Evolutionary conservation across 2,113 vertebrate species (phyloP), one percentile per base, ranked within the genome.

Genomic region (Mobula hypostoma): DNA sequence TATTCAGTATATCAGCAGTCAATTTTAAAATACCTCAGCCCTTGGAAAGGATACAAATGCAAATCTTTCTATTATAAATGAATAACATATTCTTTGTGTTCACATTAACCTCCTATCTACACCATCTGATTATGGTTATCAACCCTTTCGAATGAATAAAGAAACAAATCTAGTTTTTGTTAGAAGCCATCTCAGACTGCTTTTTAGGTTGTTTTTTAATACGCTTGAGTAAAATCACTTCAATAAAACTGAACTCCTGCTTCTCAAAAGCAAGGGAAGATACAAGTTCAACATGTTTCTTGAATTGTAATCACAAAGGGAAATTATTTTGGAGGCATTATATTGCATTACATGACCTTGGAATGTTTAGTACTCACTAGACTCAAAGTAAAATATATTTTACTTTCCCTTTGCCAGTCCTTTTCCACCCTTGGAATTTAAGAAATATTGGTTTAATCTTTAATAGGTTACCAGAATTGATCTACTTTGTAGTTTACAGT

Each of bases 391-490:
- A 48, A 74, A 56, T 74, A 93, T 36, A 56, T 93, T 27, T 74
- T 93, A 40, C 19, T 74, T 74, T 56, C 32, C 24, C 36, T 21
- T 74, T 76, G 21, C 24, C 68, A 74, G 68, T 48, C 68, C 21
- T 74, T 56, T 93, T 74, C 21, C 21, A 48, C 32, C 70, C 27
- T 36, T 40, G 56, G 1, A 70, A 70, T 8, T 9, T 72, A 19
- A 70, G 19, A 93, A 74, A 21, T 8, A 93, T 93, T 48, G 32
- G 68, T 93, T 68, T 93, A 93, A 76, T 93, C 91, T 93, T 93
- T 74, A 93, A 93, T 74, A 74, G 21, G 32, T 36, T 93, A 56
- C 21, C 12, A 27, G 32, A 48, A 93, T 93, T 48, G 32, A 72
- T 93, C n/a, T 93, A 36, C 91, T 93, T 90, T 90, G 15, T 66